Evolutionary conservation across 2,797 vertebrate species (phyloP), one percentile per base, ranked within the genome.

Genomic region (Potorous gilbertii): DNA sequence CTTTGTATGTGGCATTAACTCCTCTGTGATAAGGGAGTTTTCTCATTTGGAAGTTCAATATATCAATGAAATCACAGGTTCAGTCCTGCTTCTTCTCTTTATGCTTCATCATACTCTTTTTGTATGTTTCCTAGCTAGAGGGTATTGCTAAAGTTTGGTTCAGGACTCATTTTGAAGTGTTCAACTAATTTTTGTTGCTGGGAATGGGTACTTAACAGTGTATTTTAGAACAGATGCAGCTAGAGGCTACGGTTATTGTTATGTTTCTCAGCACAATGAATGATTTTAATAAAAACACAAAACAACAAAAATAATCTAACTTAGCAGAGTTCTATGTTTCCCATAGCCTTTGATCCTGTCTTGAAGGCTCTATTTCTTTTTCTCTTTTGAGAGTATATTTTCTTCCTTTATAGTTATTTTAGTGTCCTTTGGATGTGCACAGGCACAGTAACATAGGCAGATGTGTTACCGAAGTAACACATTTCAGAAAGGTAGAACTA

Each of bases 401-500:
- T 92, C 24, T 74, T 6, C 91, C 87, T 54, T 46, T 54, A 29
- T 62, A 92, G 28, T 5, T 50, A 94, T n/a, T 66, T n/a, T 66
- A 66, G n/a, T 6, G 62, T 66, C 31, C 14, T 66, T 66, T 66
- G 34, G 34, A 66, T n/a, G 34, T 66, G 31, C 66, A 52, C 55
- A 54, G 8, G 13, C 24, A 92, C 27, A 57, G 27, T 57, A 57
- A 57, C 24, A 57, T 24, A 29, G 56, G 27, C 27, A 54, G 21
- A 5, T 34, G 56, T 29, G 16, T 31, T 62, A 62, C 24, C 10
- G n/a, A 95, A 59, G 16, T 31, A 92, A 31, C 8, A 9, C 50
- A 62, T 29, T 93, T 96, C 27, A 87, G 55, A 94, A 55, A 90
- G 4, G 34, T n/a, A n/a, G 4, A 92, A 96, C 55, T 11, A 92